A percentile compares a stretch with the other conserved stretches of the same genome.
Evolutionary conservation across 2,888 invertebrate species (phyloP).

Genomic region (Dicycla oo): DNA sequence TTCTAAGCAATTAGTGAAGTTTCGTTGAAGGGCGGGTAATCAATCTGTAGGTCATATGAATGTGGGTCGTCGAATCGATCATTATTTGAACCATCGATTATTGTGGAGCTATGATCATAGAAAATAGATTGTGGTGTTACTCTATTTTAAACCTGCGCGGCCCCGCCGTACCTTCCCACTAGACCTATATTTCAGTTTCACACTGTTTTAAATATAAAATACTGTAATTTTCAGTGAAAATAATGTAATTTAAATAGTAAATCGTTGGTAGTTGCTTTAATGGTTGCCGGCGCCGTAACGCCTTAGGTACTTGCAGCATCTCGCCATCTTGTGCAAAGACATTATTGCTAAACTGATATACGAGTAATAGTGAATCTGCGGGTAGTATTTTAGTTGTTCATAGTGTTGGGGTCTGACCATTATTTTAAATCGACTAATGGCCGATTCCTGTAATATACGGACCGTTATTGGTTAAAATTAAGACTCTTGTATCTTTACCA

Average conservation of each 20-base stretch:
- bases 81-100: constrained; percentile 57
- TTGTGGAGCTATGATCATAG: constrained; percentile 51
- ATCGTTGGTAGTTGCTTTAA: constrained; percentile 30
- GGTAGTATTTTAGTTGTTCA: constrained; percentile 27
- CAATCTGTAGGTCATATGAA: constrained; percentile 63
- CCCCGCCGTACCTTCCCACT: neutral
- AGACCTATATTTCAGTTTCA: neutral
- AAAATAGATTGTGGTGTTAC: constrained; percentile 25
- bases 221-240: neutral
- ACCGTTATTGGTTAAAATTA: no score
- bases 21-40: constrained; percentile 64
- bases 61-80: constrained; percentile 64
- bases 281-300: constrained; percentile 42
- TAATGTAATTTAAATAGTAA: constrained; percentile 6
- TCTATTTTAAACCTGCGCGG: constrained; percentile 37
- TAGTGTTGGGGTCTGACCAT: neutral
- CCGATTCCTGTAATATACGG: no score
- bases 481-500: no score
- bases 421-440: constrained; percentile 19
- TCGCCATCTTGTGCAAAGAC: constrained; percentile 80
- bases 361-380: constrained; percentile 44
- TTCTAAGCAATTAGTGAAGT: constrained; percentile 61
- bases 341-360: constrained; percentile 64
- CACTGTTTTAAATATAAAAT: neutral
- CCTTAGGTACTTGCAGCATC: constrained; percentile 67